Base-by-base conservation (phyloP, 2,113 vertebrate genomes). In the Muscicapa adusta region DNA sequence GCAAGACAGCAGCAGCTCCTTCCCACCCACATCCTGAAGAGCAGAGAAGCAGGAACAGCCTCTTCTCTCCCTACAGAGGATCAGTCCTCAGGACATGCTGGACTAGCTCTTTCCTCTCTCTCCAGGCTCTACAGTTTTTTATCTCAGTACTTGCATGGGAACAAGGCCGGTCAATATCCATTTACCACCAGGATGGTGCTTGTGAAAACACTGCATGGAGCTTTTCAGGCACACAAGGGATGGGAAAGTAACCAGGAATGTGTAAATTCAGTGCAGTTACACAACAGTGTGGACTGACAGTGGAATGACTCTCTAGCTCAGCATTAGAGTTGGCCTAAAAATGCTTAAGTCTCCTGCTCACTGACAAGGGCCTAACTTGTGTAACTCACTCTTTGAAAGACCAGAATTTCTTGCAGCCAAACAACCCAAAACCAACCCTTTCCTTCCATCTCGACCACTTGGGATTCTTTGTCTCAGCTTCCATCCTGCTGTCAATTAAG, bases 141-240 rank as follows among this genome's bases (percentile, higher is more conserved):
- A 5, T 10, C 48, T 56, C n/a, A 4, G 11, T 3, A 33, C 6
- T 15, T 18, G 47, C 19, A 24, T 0, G 0, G 23, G 61, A 29
- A 15, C 3, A 9, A 60, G 53, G n/a, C 24, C 5, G 7, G 48
- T 16, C 40, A 62, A 34, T 6, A 10, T 15, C 23, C 76, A 18
- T 10, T 7, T 22, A 34, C n/a, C 42, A 61, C 14, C 61, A 42
- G 18, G 3, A 33, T 17, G 5, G 9, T 0, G 1, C 42, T 28
- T 36, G 17, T 12, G 73, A 53, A 28, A 54, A 17, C 3, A 6
- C 13, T 0, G 4, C 0, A 6, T 14, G n/a, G 42, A 17, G 24
- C 10, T 40, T 48, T 29, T 12, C 61, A 62, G 85, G 82, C 22
- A 65, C 12, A 17, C 40, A 7, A 11, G 14, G 31, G 43, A 61